These are phyloP conservation scores for Mesocricetus auratus DNA, from an alignment of 2,113 vertebrate species.

Conservation along the genomic window DNA sequence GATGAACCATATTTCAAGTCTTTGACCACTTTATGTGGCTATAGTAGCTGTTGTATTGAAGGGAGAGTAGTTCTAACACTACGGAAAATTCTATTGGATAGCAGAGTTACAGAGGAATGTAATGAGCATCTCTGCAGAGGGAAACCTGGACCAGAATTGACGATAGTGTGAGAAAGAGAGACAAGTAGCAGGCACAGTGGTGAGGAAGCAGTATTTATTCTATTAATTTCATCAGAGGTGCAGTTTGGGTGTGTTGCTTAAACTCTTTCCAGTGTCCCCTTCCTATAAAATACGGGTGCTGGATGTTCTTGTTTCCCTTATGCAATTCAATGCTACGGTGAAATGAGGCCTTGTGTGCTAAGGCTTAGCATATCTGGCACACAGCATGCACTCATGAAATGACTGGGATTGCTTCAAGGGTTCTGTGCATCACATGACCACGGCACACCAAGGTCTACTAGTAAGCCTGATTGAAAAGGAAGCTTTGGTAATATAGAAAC, in stretches of 20 bases:
- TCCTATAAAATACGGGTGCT: not conserved
- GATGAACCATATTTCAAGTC: not conserved
- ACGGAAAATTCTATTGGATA: not conserved
- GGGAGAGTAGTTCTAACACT: not conserved
- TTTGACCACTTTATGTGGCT: not conserved
- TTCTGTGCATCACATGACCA: not conserved
- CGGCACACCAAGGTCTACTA: not conserved
- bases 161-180: not conserved
- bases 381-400: not conserved
- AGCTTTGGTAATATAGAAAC: not conserved
- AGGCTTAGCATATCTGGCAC: not conserved
- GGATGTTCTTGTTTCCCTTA: not conserved
- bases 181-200: rapidly evolving
- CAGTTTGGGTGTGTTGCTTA: not conserved
- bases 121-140: not conserved
- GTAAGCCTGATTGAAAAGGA: not conserved
- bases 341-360: not conserved
- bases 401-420: not conserved
- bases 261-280: not conserved
- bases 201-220: not conserved
- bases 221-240: not conserved
- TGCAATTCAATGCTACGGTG: not conserved
- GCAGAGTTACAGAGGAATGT: not conserved
- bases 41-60: not conserved
- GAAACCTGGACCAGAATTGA: not conserved